Base-by-base conservation (phyloP, 2,888 invertebrate species). In the Rosalia funebris region DNA sequence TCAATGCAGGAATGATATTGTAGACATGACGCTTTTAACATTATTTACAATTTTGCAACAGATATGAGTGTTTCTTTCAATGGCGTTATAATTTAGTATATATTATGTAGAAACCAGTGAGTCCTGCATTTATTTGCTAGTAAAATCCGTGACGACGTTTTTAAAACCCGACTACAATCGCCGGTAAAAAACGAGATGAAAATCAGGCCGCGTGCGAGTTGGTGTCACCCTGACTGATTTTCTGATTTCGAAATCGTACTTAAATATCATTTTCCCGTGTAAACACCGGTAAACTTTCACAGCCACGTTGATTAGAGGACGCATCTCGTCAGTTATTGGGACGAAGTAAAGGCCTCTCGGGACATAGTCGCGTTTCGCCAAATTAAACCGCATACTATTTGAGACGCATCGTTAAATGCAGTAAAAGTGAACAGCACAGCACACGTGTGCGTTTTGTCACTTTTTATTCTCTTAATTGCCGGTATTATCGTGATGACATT, bases 341-440 rank as follows among this genome's bases (percentile, higher is more conserved):
- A 68, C 71, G 68, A 57, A 64, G 66, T 64, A 69, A 55, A 34
- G 34, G 34, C 2, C 34, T 60, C 65, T 65, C 61, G 37, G 37
- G 59, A 71, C 64, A 66, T 64, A 66, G 61, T 70, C 47, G 63
- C 70, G 73, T 71, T 62, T 63, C 70, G 72, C 63, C 68, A 73
- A 72, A 73, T 73, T 72, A 70, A 73, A 70, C 70, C 60, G 20
- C 37, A 36, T 44, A n/a, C 59, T 57, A 62, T 66, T 66, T 61
- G 67, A 56, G 57, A 65, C 69, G 71, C 69, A 62, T 69, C 71
- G 73, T 65, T 71, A 66, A 68, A 60, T 57, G 36, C 39, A 52
- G 60, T 65, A 70, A 73, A 75, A 75, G 75, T 74, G 75, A 75
- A 75, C n/a, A n/a, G n/a, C n/a, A n/a, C n/a, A n/a, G 11, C 10